A percentile compares a stretch with the other conserved stretches of the same genome.
Evolutionary conservation across 2,888 invertebrate species (phyloP).

Genomic region (Minunthozetes semirufus): DNA sequence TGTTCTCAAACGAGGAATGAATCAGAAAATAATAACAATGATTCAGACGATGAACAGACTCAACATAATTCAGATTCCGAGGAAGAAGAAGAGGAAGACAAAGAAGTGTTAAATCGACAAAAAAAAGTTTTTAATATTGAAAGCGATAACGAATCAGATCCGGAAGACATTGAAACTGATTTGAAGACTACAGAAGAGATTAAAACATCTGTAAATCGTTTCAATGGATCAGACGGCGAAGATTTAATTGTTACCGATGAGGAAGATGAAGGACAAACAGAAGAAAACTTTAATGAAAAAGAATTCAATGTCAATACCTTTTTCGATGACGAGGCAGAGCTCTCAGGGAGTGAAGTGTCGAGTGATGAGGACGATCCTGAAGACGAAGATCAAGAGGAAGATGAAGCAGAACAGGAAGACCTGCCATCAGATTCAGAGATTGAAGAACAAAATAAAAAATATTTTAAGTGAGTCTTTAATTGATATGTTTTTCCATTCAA

Average conservation of each 20-base stretch:
- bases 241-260: neutral
- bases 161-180: neutral
- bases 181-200: neutral
- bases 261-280: slow-evolving; percentile 23
- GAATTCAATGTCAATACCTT: slow-evolving; percentile 53
- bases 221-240: slow-evolving; percentile 23
- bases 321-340: slow-evolving; percentile 81
- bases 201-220: neutral
- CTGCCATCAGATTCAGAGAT: slow-evolving; percentile 31
- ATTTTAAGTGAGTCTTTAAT: slow-evolving; percentile 22
- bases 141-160: slow-evolving; percentile 22
- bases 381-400: slow-evolving; percentile 65
- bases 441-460: slow-evolving; percentile 23
- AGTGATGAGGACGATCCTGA: slow-evolving; percentile 64
- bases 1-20: too few relatives aligned
- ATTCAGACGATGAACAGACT: neutral
- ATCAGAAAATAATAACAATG: neutral
- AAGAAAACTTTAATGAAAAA: slow-evolving; percentile 18
- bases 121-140: slow-evolving; percentile 2
- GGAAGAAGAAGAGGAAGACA: neutral
- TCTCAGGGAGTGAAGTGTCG: slow-evolving; percentile 83
- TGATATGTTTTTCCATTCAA: neutral
- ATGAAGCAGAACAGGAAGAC: slow-evolving; percentile 43
- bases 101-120: neutral
- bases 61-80: neutral